A percentile compares a stretch with the other conserved stretches of the same genome.
These are phyloP conservation scores for Harpagifer antarcticus DNA, from an alignment of 2,797 vertebrate genomes.

Conservation along the genomic window DNA sequence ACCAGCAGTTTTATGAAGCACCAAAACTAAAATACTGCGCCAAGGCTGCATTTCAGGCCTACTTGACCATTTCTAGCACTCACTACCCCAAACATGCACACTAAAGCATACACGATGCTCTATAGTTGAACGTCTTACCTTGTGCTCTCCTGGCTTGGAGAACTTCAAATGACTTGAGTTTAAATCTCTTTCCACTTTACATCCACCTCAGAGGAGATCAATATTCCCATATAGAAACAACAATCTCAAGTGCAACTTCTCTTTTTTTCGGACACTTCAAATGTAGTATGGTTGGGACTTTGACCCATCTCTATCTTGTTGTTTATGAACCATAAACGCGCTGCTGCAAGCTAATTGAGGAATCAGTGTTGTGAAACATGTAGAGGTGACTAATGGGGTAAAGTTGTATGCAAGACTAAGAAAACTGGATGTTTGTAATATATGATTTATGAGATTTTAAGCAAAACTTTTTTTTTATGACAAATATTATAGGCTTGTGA, in stretches of 20 bases:
- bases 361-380: constrained; percentile 65
- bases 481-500: background rate
- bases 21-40: background rate
- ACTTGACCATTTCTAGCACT: background rate
- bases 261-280: constrained; percentile 44
- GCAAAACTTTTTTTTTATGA: background rate
- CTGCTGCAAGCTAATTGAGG: constrained; percentile 47
- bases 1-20: background rate
- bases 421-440: background rate
- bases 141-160: constrained; percentile 8
- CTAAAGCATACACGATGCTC: background rate
- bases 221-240: constrained; percentile 28
- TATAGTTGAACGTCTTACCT: constrained; percentile 43
- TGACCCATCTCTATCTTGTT: constrained; percentile 77
- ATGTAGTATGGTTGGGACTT: constrained; percentile 75
- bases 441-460: background rate
- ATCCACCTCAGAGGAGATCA: constrained; percentile 20
- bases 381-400: constrained; percentile 28
- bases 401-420: constrained; percentile 25
- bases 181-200: constrained; percentile 24
- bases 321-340: constrained; percentile 69
- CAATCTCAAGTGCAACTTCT: constrained; percentile 28
- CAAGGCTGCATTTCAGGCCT: background rate
- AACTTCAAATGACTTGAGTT: constrained; percentile 1
- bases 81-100: background rate